Evolutionary conservation across 2,113 vertebrate genomes (phyloP).

Genomic region (Asarcornis scutulata): DNA sequence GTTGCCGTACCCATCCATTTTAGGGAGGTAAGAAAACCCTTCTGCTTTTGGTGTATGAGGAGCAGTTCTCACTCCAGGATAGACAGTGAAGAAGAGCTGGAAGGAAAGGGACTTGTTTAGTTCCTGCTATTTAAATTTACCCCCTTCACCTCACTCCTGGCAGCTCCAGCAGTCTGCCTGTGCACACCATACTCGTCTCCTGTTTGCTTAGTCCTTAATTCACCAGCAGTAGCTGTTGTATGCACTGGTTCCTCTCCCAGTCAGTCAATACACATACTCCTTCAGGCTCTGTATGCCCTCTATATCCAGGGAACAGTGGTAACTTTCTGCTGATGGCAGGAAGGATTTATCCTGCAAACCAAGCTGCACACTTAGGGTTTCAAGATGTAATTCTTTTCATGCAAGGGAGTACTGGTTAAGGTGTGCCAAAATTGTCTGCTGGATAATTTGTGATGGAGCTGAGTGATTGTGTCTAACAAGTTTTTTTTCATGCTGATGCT

Average conservation of each 20-base stretch:
- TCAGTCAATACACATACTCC: background rate
- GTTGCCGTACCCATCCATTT: background rate
- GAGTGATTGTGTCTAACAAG: background rate
- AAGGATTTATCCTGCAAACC: background rate
- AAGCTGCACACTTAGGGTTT: background rate
- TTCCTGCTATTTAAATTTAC: background rate
- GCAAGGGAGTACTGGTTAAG: background rate
- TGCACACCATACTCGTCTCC: background rate
- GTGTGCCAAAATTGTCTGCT: background rate
- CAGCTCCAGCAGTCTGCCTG: background rate
- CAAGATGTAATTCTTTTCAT: background rate
- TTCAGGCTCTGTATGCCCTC: background rate
- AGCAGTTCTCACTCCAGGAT: background rate
- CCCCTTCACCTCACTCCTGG: background rate
- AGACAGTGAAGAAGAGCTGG: background rate
- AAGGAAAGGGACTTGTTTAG: background rate
- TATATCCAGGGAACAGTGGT: background rate
- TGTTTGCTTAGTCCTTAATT: background rate
- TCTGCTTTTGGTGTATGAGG: background rate
- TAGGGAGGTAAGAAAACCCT: background rate
- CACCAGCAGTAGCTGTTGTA: background rate
- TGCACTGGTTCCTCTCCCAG: background rate
- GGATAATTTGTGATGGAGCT: background rate
- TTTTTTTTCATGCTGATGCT: background rate
- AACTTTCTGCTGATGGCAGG: background rate